Evolutionary conservation across 2,888 invertebrate genomes (phyloP).

Genomic region (Dione juno): DNA sequence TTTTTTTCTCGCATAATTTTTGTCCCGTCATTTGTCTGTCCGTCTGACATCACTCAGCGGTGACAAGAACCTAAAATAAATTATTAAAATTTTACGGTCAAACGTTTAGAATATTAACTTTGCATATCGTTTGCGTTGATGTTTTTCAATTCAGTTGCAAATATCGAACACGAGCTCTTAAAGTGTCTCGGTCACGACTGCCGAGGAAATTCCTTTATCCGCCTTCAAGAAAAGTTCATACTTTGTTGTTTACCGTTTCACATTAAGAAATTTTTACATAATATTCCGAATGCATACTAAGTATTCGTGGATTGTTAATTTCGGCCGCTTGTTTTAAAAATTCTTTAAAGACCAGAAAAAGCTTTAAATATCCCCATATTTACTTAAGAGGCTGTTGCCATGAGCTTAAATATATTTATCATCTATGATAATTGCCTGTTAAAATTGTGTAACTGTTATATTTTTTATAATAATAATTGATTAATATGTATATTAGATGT

Average conservation of each 20-base stretch:
- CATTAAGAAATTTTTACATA: constrained; percentile 31
- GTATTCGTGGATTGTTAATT: constrained; percentile 22
- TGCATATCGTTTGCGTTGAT: constrained; percentile 47
- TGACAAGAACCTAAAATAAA: constrained; percentile 77
- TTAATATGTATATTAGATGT: constrained; percentile 66
- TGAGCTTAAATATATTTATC: not conserved
- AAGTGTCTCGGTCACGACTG: constrained; percentile 41
- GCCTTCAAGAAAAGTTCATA: constrained; percentile 5
- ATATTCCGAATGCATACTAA: constrained; percentile 19
- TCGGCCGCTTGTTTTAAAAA: constrained; percentile 16
- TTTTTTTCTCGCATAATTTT: constrained; percentile 61
- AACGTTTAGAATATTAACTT: constrained; percentile 52
- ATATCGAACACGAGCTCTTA: constrained; percentile 41
- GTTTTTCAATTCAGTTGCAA: constrained; percentile 48
- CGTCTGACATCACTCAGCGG: constrained; percentile 73
- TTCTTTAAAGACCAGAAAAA: constrained; percentile 18
- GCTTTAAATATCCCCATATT: constrained; percentile 10
- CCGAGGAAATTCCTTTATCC: constrained; percentile 32
- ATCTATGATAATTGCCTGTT: not conserved
- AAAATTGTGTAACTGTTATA: constrained; percentile 11
- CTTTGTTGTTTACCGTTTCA: constrained; percentile 27
- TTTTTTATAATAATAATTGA: constrained; percentile 49
- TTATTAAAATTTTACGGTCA: constrained; percentile 63
- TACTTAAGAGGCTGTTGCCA: constrained; percentile 6
- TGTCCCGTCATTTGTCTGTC: constrained; percentile 67